phyloP scores from a whole-genome alignment of 1,140 invertebrate genomes.

The Mya arenaria region DNA sequence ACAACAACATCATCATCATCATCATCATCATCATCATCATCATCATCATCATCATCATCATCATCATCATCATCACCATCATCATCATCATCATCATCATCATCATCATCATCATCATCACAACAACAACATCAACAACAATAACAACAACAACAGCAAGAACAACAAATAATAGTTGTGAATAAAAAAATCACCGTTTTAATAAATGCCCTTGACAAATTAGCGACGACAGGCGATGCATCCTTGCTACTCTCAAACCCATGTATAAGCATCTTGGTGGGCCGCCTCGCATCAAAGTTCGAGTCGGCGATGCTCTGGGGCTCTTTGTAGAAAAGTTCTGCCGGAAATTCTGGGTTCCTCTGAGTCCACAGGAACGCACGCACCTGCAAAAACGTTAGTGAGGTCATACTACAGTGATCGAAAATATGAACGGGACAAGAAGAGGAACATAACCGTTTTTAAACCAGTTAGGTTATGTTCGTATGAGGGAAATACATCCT shows the following conservation, averaged over 20 bases:
- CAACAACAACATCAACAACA: not conserved
- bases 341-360: constrained; percentile 67
- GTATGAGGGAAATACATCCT: too few relatives aligned
- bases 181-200: constrained; percentile 31
- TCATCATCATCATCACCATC: constrained; percentile 4
- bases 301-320: constrained; percentile 14
- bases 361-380: constrained; percentile 80
- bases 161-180: too few relatives aligned
- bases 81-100: constrained; percentile 5
- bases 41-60: constrained; percentile 22
- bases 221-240: constrained; percentile 27
- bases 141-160: not conserved
- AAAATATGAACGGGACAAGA: not conserved
- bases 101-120: constrained; percentile 11
- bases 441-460: too few relatives aligned
- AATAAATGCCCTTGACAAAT: constrained; percentile 47
- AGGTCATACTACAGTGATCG: not conserved
- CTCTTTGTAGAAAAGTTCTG: constrained; percentile 48
- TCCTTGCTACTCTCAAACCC: constrained; percentile 58
- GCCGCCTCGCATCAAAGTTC: constrained; percentile 39
- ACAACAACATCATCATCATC: constrained; percentile 18
- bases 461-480: too few relatives aligned
- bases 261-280: constrained; percentile 63
- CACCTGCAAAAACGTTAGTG: not conserved
- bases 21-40: constrained; percentile 30